Base-by-base conservation (phyloP, 1,140 invertebrate genomes). In the Zelostemma sp. region DNA sequence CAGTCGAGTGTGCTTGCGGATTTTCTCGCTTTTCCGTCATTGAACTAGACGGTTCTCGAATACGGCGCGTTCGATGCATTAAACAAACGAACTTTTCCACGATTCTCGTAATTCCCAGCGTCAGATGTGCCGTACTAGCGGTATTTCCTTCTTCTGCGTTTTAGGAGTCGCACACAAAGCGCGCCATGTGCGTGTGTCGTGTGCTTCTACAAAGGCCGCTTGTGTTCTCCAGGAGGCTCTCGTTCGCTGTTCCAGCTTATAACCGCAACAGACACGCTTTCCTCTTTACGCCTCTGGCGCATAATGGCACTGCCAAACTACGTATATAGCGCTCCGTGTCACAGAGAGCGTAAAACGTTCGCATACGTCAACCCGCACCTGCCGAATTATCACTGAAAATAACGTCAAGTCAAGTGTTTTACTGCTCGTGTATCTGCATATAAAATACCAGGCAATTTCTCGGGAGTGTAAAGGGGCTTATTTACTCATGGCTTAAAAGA, bases 191-290 rank as follows among this genome's bases (percentile, higher is more conserved):
- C 56, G 55, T 60, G 63, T 72, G 59, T 56, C 47, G 59, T 17
- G 56, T 67, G 46, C 58, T 57, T 49, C 46, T 53, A 56, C 56
- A 53, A 18, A 43, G 53, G 56, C 63, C 60, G 62, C 62, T 66
- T 66, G 66, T 41, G 51, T 68, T 68, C 59, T 41, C 62, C 47
- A 48, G 60, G 65, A 58, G 57, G 41, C 51, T 58, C 43, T 15
- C 49, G 66, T 59, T 50, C 68, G 50, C 31, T 61, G 68, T 71
- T 66, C 38, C 53, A 61, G 59, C 62, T 55, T 46, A 62, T 66
- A 70, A 63, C 67, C 67, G 54, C 68, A 57, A 35, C 53, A 61
- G 68, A 65, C 61, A 70, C 61, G 61, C 53, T 53, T 64, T 61
- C 57, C 53, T 53, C 61, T 61, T 70, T 64, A 65, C 58, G 38